Conservation (phyloP, 1,140 invertebrate genomes). For the Neodiprion pinetum region DNA sequence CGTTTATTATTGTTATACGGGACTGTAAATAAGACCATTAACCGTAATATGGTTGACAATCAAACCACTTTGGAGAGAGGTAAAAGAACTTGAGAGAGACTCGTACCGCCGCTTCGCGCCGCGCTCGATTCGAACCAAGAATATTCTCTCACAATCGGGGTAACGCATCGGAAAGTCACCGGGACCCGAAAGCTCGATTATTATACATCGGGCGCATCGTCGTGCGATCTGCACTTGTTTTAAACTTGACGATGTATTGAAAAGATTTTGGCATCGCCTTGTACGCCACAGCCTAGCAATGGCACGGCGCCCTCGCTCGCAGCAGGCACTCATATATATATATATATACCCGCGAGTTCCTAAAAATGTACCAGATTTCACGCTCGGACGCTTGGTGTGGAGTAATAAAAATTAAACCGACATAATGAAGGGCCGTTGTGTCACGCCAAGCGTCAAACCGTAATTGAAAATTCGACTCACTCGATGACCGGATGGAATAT, state of each 20-base stretch:
- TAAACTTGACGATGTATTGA: no score
- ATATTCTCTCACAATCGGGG: no score
- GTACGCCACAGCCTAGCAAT: no score
- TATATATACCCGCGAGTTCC: neutral
- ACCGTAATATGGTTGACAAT: constrained; percentile 5
- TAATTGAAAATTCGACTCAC: constrained; percentile 46
- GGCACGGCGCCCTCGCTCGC: neutral
- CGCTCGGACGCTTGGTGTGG: neutral
- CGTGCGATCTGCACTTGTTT: no score
- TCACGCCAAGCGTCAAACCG: constrained; percentile 38
- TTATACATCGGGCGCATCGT: no score
- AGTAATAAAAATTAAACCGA: constrained; percentile 39
- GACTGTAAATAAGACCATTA: constrained; percentile 5
- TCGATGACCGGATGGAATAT: constrained; percentile 19
- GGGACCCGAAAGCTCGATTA: no score
- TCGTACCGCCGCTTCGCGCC: no score
- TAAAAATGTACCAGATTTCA: neutral
- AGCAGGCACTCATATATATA: neutral
- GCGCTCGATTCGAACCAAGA: no score
- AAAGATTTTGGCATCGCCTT: no score
- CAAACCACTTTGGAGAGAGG: neutral
- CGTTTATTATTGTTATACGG: neutral
- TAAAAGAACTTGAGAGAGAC: no score
- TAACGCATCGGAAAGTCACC: no score
- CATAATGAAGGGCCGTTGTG: constrained; percentile 44